Conservation (phyloP, 2,888 invertebrate genomes). For the Catocala fraxini region DNA sequence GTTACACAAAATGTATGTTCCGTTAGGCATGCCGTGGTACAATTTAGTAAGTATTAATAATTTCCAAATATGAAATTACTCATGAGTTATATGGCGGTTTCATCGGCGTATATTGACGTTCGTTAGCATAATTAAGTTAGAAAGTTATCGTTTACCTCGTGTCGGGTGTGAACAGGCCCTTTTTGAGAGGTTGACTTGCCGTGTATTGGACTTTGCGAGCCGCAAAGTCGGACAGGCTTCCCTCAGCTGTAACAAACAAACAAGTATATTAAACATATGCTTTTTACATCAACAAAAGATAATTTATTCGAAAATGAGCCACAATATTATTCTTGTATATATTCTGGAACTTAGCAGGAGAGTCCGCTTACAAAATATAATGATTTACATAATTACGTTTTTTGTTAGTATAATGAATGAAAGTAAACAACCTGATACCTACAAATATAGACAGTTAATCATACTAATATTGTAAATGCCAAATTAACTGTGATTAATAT, state of each 20-base stretch:
- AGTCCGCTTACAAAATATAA: too few species aligned
- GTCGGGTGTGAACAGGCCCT: constrained; percentile 92
- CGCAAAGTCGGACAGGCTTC: constrained; percentile 96
- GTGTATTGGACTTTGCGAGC: constrained; percentile 92
- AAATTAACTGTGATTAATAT: too few species aligned
- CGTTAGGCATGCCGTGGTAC: constrained; percentile 4
- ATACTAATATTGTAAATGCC: too few species aligned
- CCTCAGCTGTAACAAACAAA: constrained; percentile 92
- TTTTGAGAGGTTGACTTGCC: constrained; percentile 90
- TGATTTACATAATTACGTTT: too few species aligned
- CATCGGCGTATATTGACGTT: constrained; percentile 25
- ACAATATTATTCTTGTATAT: too few species aligned
- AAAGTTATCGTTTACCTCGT: constrained; percentile 83
- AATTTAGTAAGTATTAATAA: constrained; percentile 27
- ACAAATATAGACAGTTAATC: too few species aligned
- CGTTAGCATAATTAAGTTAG: constrained; percentile 44
- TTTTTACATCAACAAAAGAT: neutral
- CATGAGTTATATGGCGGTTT: constrained; percentile 20
- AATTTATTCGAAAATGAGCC: too few species aligned
- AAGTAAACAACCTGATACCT: too few species aligned
- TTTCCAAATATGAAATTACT: constrained; percentile 16
- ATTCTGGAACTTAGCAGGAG: too few species aligned
- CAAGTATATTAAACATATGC: constrained; percentile 24
- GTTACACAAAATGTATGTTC: constrained; percentile 33
- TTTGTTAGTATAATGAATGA: too few species aligned